Base-by-base conservation (phyloP, 1,140 invertebrate species). In the Caenorhabditis latens region DNA sequence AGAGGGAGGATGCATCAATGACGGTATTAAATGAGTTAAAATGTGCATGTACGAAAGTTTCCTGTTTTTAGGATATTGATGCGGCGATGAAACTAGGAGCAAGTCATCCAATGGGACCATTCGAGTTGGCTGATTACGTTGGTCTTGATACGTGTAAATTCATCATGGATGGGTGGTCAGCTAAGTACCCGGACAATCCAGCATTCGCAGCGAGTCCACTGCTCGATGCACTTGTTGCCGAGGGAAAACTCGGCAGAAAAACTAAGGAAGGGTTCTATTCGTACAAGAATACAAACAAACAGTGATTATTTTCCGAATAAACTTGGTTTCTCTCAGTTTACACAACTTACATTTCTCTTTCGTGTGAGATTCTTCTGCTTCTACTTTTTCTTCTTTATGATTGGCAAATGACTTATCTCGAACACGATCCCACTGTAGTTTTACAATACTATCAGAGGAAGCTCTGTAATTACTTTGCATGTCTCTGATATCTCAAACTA, bases 201-300 rank as follows among this genome's bases (percentile, higher is more conserved):
- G 91, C 95, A 2, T 97, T 96, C 93, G 94, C 95, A 63, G 95
- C 95, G 2, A 94, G 94, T 63, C 93, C 94, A 48, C 89, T 95
- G 6, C 87, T 96, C 7, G 94, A 95, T 85, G 95, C 96, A 92
- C 91, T 97, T 83, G 96, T 97, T 4, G 90, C 93, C 16, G 95
- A 96, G 91, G 96, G 96, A 46, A 97, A 96, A 93, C 92, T 96
- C 0, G 96, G 96, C 8, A 93, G 95, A 2, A 97, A 97, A 93
- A 93, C 95, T 75, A 96, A 96, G 1, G 95, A 97, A 94, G 96
- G 96, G 53, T 96, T 96, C 92, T 97, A 97, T 92, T 95, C 95
- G 89, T 96, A 97, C 67, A 58, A 87, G 48, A 79, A 55, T 21
- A 43, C 43, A 19, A 32, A 63, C 11, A 46, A 11, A 79, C 50